Conservation (phyloP, 2,113 vertebrate genomes). For the Gnathonemus echidnorhynchus region DNA sequence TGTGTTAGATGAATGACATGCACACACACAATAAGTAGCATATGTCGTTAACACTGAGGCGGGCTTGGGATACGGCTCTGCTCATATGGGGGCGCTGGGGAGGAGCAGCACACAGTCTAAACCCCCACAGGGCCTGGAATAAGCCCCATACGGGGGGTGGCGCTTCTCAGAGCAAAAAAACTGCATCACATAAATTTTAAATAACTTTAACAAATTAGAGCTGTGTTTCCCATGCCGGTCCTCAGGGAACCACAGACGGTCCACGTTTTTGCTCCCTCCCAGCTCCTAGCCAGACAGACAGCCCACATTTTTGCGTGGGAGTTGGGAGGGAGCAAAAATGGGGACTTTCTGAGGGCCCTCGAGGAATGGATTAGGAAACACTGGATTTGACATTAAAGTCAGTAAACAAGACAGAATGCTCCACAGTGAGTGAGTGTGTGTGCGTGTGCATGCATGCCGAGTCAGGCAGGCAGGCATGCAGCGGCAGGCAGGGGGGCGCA, state of each 20-base stretch:
- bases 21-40: constrained; percentile 34
- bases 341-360: not conserved
- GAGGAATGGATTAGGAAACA: not conserved
- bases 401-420: not conserved
- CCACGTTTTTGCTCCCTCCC: not conserved
- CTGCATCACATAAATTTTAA: not conserved
- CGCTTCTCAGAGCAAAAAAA: not conserved
- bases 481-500: constrained; percentile 36
- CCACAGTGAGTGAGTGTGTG: not conserved
- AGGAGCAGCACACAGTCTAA: not conserved
- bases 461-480: not conserved
- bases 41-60: constrained; percentile 1
- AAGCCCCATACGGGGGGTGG: not conserved
- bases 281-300: not conserved
- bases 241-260: not conserved
- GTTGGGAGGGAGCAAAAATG: not conserved
- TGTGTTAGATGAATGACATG: constrained; percentile 63
- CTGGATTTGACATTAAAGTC: not conserved
- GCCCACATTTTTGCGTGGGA: not conserved
- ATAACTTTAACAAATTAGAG: not conserved
- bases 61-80: not conserved
- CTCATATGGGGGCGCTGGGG: not conserved
- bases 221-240: not conserved
- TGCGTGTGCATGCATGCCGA: not conserved
- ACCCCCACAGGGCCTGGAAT: not conserved